Percentiles rank a stretch among this genome's conserved stretches.
Conservation (phyloP, 2,113 vertebrate genomes). For the Apaloderma vittatum region DNA sequence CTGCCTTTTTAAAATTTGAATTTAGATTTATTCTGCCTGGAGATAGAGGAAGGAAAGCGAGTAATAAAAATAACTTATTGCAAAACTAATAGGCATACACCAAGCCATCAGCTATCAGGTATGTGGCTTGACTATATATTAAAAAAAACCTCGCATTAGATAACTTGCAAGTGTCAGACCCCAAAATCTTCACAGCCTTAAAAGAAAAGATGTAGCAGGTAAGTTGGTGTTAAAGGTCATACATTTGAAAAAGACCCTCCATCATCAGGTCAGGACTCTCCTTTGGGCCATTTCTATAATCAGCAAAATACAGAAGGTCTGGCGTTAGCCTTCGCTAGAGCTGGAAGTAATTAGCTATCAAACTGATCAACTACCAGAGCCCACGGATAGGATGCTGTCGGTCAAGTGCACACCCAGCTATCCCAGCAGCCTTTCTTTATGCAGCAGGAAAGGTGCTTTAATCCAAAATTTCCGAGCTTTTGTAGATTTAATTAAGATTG, state of each 20-base stretch:
- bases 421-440: not conserved
- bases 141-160: not conserved
- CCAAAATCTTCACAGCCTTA: not conserved
- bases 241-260: not conserved
- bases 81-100: constrained; percentile 10
- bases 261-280: not conserved
- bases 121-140: not conserved
- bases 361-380: not conserved
- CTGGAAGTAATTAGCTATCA: constrained; percentile 25
- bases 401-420: not conserved
- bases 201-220: not conserved
- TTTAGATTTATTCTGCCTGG: constrained; percentile 37
- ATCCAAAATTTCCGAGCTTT: not conserved
- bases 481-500: constrained; percentile 27
- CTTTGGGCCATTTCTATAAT: not conserved
- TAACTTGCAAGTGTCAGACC: not conserved
- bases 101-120: not conserved
- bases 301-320: not conserved
- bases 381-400: not conserved
- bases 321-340: not conserved
- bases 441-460: not conserved
- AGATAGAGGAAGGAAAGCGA: not conserved
- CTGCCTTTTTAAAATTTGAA: not conserved
- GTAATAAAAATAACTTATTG: constrained; percentile 10
- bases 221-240: not conserved